Evolutionary conservation across 1,140 invertebrate species (phyloP).

Genomic region (Brachionus plicatilis): DNA sequence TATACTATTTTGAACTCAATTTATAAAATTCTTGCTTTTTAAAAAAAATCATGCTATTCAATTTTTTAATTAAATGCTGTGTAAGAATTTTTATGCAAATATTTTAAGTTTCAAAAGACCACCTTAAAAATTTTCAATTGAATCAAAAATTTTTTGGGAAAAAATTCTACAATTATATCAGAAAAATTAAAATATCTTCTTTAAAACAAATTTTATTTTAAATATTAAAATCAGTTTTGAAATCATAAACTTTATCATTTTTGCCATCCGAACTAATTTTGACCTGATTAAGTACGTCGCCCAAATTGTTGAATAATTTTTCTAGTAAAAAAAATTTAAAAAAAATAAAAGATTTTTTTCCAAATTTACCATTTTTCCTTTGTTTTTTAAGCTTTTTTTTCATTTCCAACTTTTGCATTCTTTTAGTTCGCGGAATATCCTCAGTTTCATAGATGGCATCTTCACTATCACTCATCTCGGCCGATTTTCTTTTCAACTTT

Average conservation of each 20-base stretch:
- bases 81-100: too few relatives aligned
- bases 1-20: too few relatives aligned
- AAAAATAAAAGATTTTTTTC: not conserved
- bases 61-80: too few relatives aligned
- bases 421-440: constrained; percentile 36
- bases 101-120: too few relatives aligned
- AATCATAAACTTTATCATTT: constrained; percentile 26
- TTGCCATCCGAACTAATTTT: not conserved
- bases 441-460: not conserved
- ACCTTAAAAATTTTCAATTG: too few relatives aligned
- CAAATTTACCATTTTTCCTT: constrained; percentile 24
- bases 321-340: not conserved
- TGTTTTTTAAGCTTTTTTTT: constrained; percentile 35
- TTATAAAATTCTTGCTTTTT: too few relatives aligned
- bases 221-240: constrained; percentile 33
- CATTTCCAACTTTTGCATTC: constrained; percentile 23
- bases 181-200: not conserved
- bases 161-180: too few relatives aligned
- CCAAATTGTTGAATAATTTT: constrained; percentile 28
- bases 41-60: too few relatives aligned
- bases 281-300: constrained; percentile 7
- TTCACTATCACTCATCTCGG: not conserved
- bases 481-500: constrained; percentile 9
- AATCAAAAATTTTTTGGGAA: too few relatives aligned
- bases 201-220: not conserved